These are phyloP conservation scores for Orthosia incerta DNA, from an alignment of 2,888 invertebrate species.

Conservation along the genomic window DNA sequence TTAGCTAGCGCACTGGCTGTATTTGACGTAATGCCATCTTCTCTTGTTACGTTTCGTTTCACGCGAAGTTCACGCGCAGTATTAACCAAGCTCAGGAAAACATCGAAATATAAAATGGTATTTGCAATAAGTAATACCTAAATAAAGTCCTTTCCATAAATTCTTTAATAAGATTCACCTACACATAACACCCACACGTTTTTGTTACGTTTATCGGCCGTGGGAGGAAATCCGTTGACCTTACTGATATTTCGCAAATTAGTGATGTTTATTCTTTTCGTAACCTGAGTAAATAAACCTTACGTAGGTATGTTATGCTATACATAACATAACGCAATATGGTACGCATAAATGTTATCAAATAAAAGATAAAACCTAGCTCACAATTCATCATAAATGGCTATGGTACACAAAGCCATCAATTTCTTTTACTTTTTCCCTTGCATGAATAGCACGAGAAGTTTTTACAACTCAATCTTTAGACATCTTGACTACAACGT, in stretches of 20 bases:
- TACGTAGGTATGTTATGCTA: constrained; percentile 23
- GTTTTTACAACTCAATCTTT: constrained; percentile 66
- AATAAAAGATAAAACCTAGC: constrained; percentile 32
- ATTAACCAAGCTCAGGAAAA: not conserved
- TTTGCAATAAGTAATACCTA: constrained; percentile 5
- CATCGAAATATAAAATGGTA: not conserved
- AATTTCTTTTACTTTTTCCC: constrained; percentile 53
- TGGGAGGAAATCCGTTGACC: constrained; percentile 71
- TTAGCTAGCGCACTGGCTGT: constrained; percentile 65
- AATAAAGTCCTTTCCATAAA: constrained; percentile 25
- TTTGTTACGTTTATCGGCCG: constrained; percentile 52
- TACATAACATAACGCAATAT: constrained; percentile 7
- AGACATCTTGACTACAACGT: constrained; percentile 62
- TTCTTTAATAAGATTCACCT: constrained; percentile 48
- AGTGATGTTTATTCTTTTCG: constrained; percentile 34
- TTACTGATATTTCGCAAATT: constrained; percentile 59
- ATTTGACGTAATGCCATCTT: constrained; percentile 63
- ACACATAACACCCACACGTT: constrained; percentile 68
- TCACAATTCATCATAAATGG: constrained; percentile 46
- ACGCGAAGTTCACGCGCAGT: constrained; percentile 37
- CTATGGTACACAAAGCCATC: constrained; percentile 49
- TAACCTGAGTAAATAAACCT: constrained; percentile 32
- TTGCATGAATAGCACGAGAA: constrained; percentile 56
- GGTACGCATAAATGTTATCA: constrained; percentile 4
- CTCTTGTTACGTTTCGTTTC: constrained; percentile 75